A percentile compares a stretch with the other conserved stretches of the same genome.
phyloP scores from a whole-genome alignment of 1,140 invertebrate species.

The Drosophila carrolli region DNA sequence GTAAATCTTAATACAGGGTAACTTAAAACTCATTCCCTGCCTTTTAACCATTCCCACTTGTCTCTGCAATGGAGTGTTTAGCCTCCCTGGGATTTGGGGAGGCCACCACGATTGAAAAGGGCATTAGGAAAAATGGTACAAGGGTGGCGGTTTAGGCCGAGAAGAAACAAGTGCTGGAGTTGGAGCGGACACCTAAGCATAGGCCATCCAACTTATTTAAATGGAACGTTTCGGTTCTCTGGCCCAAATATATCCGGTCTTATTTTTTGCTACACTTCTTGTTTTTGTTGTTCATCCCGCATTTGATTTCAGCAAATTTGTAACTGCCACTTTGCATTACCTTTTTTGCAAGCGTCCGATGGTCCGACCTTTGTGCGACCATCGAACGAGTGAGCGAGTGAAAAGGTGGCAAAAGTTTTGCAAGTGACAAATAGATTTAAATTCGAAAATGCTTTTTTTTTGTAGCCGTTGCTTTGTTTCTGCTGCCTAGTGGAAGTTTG shows the following conservation, averaged over 20 bases:
- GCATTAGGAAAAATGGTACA: constrained; percentile 35
- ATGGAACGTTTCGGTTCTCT: constrained; percentile 42
- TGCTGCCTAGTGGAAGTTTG: constrained; percentile 24
- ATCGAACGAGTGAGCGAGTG: constrained; percentile 35
- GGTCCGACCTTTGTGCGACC: constrained; percentile 34
- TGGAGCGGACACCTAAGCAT: constrained; percentile 30
- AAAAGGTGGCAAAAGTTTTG: constrained; percentile 78
- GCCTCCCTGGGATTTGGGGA: constrained; percentile 18
- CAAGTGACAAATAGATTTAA: constrained; percentile 84
- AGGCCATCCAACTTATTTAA: constrained; percentile 61
- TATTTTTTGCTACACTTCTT: constrained; percentile 13
- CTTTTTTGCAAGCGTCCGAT: constrained; percentile 33
- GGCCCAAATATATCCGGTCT: constrained; percentile 25
- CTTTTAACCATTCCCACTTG: neutral
- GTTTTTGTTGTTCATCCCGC: constrained; percentile 27
- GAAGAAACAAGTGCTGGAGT: neutral
- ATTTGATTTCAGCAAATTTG: constrained; percentile 78
- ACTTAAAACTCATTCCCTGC: too few relatives aligned
- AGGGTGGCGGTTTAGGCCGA: neutral
- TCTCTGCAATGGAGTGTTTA: constrained; percentile 35
- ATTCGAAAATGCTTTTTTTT: constrained; percentile 80
- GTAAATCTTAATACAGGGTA: neutral
- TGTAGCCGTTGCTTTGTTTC: constrained; percentile 36
- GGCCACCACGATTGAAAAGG: constrained; percentile 36
- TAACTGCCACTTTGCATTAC: constrained; percentile 76